These are phyloP conservation scores for Poeciliopsis turneri DNA, from an alignment of 2,797 vertebrate species.

Conservation along the genomic window DNA sequence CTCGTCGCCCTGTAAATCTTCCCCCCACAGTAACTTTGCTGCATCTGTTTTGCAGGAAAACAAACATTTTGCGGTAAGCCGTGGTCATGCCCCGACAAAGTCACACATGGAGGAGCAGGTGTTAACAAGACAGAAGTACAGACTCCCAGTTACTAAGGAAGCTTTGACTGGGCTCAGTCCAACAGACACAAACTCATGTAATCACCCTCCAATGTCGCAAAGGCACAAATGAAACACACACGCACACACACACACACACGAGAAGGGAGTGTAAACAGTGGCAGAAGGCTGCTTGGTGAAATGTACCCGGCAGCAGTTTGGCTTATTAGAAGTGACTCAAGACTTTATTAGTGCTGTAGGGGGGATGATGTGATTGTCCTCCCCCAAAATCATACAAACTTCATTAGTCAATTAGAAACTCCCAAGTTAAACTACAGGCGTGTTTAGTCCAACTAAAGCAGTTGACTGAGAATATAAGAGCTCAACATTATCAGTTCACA, in stretches of 20 bases:
- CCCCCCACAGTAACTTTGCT: background rate
- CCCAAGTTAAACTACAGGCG: background rate
- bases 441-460: background rate
- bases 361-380: background rate
- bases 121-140: conserved; percentile 25
- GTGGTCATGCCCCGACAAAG: conserved; percentile 18
- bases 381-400: conserved; percentile 5
- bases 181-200: conserved; percentile 30
- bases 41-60: conserved; percentile 2
- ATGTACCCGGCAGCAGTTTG: background rate
- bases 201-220: conserved; percentile 17
- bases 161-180: conserved; percentile 22
- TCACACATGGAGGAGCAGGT: conserved; percentile 36
- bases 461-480: background rate
- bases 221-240: conserved; percentile 8
- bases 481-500: background rate
- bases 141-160: conserved; percentile 24
- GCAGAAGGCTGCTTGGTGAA: conserved; percentile 17
- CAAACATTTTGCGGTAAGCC: background rate
- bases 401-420: conserved; percentile 13
- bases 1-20: background rate
- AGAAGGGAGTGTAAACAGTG: conserved; percentile 9
- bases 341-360: background rate
- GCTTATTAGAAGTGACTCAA: background rate
- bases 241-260: conserved; percentile 11